Evolutionary conservation across 2,797 vertebrate genomes (phyloP).

Genomic region (Huso huso): DNA sequence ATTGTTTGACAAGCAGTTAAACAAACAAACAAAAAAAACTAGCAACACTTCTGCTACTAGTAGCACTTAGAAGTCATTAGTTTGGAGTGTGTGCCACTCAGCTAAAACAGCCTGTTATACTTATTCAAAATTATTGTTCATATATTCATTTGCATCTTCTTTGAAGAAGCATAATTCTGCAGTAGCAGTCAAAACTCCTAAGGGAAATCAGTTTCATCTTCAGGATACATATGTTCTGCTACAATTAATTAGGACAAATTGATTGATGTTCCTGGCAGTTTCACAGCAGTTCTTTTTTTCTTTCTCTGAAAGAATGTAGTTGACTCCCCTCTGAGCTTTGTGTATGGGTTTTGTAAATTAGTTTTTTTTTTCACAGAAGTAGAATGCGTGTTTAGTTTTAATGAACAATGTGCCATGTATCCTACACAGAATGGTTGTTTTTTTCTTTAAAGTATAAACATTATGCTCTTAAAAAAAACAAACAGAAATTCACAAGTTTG

Average conservation of each 20-base stretch:
- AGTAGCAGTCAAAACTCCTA: constrained; percentile 33
- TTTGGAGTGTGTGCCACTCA: constrained; percentile 14
- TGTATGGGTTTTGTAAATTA: constrained; percentile 22
- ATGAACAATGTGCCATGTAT: constrained; percentile 13
- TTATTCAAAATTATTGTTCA: constrained; percentile 40
- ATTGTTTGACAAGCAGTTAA: too few relatives aligned
- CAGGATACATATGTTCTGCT: constrained; percentile 44
- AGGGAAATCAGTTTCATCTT: constrained; percentile 55
- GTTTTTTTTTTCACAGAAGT: constrained; percentile 21
- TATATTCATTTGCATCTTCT: constrained; percentile 42
- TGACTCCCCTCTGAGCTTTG: constrained; percentile 14
- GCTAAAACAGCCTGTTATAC: constrained; percentile 35
- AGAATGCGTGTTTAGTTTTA: constrained; percentile 24
- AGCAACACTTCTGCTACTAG: background rate
- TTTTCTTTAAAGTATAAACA: too few relatives aligned
- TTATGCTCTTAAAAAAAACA: too few relatives aligned
- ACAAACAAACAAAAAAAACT: too few relatives aligned
- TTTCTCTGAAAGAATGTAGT: constrained; percentile 16
- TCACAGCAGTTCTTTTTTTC: constrained; percentile 16
- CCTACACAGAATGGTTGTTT: background rate
- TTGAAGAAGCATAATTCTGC: constrained; percentile 38
- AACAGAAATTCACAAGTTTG: too few relatives aligned
- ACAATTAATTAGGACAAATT: constrained; percentile 53
- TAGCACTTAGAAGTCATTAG: background rate
- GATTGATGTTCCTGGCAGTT: constrained; percentile 47